Conservation (phyloP, 2,888 invertebrate genomes). For the Exocentrus adspersus region DNA sequence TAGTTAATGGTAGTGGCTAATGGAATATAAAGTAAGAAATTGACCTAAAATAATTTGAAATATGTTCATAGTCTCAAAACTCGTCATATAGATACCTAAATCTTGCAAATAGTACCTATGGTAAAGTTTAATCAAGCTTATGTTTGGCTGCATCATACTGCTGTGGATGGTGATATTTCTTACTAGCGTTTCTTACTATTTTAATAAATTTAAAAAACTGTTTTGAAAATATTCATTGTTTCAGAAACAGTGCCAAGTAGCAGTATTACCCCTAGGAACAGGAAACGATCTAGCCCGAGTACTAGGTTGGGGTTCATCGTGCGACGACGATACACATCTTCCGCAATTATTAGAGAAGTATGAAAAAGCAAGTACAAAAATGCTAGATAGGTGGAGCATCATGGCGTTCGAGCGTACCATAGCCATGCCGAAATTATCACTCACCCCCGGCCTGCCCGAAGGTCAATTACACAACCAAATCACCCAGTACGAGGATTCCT, state of each 20-base stretch:
- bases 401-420: conserved; percentile 89
- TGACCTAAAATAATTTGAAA: too few relatives aligned
- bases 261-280: conserved; percentile 93
- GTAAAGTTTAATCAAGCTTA: too few relatives aligned
- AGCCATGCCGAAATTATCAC: conserved; percentile 67
- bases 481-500: conserved; percentile 79
- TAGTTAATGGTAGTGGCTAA: too few relatives aligned
- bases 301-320: conserved; percentile 95
- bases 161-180: too few relatives aligned
- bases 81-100: too few relatives aligned
- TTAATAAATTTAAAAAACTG: too few relatives aligned
- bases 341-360: conserved; percentile 92
- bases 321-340: conserved; percentile 94
- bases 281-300: conserved; percentile 97
- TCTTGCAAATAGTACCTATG: too few relatives aligned
- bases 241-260: conserved; percentile 92
- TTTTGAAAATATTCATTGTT: too few relatives aligned
- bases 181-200: too few relatives aligned
- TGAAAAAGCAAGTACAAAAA: conserved; percentile 96
- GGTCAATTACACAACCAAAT: conserved; percentile 66
- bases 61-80: too few relatives aligned
- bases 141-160: too few relatives aligned
- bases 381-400: conserved; percentile 95
- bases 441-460: conserved; percentile 65
- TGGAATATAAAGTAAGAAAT: too few relatives aligned